A percentile compares a stretch with the other conserved stretches of the same genome.
phyloP scores from a whole-genome alignment of 1,140 invertebrate species.

The Metaphire vulgaris region DNA sequence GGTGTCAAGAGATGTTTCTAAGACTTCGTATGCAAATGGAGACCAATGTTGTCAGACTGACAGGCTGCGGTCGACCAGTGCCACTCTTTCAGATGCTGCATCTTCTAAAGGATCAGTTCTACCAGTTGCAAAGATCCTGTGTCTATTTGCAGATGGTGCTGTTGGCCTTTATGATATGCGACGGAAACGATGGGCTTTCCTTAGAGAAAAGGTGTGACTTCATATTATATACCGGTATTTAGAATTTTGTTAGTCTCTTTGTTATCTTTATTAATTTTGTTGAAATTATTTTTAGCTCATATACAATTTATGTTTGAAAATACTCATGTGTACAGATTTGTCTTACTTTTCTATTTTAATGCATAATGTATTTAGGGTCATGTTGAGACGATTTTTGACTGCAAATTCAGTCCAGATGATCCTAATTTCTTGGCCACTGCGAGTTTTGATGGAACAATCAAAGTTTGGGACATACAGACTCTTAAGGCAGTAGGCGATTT shows the following conservation, averaged over 20 bases:
- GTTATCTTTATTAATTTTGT: too few relatives aligned
- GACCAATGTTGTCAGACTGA: too few relatives aligned
- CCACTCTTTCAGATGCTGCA: conserved; percentile 18
- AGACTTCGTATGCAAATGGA: too few relatives aligned
- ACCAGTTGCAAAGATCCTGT: conserved; percentile 46
- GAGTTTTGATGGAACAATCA: conserved; percentile 56
- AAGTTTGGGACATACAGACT: conserved; percentile 54
- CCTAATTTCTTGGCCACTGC: conserved; percentile 51
- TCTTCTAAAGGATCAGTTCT: conserved; percentile 32
- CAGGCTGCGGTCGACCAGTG: too few relatives aligned
- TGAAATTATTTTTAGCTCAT: too few relatives aligned
- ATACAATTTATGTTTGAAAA: too few relatives aligned
- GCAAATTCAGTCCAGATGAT: conserved; percentile 53
- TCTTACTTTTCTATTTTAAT: too few relatives aligned
- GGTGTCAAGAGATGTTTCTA: too few relatives aligned
- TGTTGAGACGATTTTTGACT: conserved; percentile 57
- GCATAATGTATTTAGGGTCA: conserved; percentile 55
- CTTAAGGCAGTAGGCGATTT: conserved; percentile 44
- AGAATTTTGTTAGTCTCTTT: too few relatives aligned
- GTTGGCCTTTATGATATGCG: conserved; percentile 53
- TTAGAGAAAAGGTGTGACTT: conserved; percentile 48
- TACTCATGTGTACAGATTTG: too few relatives aligned
- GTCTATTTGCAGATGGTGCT: conserved; percentile 54
- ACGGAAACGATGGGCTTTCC: conserved; percentile 51
- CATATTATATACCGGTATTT: too few relatives aligned